phyloP scores from a whole-genome alignment of 2,113 vertebrate genomes.

The Amphiprion percula region DNA sequence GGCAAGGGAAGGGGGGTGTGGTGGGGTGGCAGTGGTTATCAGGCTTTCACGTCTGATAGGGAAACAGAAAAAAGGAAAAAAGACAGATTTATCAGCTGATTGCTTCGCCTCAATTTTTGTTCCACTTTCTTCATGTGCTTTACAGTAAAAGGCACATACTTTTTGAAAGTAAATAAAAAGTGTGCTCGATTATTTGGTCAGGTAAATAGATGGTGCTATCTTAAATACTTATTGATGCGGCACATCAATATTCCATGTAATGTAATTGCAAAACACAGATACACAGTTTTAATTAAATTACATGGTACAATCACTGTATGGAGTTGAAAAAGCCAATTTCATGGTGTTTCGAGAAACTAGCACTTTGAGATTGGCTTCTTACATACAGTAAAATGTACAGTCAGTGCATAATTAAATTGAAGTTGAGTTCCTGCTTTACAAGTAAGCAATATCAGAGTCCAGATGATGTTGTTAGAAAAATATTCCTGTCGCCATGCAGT shows the following conservation, averaged over 20 bases:
- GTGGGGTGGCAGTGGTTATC: conserved; percentile 82
- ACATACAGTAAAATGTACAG: not conserved
- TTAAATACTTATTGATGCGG: conserved; percentile 72
- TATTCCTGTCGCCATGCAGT: not conserved
- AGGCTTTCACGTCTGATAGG: conserved; percentile 84
- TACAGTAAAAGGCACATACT: conserved; percentile 74
- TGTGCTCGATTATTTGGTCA: conserved; percentile 61
- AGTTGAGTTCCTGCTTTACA: conserved; percentile 13
- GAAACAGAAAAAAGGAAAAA: conserved; percentile 72
- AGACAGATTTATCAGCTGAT: conserved; percentile 84
- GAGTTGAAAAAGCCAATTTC: conserved; percentile 54
- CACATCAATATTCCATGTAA: conserved; percentile 68
- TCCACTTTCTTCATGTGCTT: conserved; percentile 79
- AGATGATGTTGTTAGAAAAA: not conserved
- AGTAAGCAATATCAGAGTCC: conserved; percentile 6
- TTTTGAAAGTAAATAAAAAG: conserved; percentile 77
- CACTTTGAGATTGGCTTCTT: conserved; percentile 37
- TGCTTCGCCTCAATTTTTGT: conserved; percentile 83
- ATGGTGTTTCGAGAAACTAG: conserved; percentile 41
- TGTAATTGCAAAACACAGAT: conserved; percentile 71
- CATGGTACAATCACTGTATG: conserved; percentile 30
- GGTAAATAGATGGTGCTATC: conserved; percentile 56
- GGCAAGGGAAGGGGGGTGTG: conserved; percentile 71
- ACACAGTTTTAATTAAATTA: conserved; percentile 68
- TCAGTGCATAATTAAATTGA: not conserved